A percentile compares a stretch with the other conserved stretches of the same genome.
phyloP scores from a whole-genome alignment of 2,113 vertebrate genomes.

The Oreochromis aureus region DNA sequence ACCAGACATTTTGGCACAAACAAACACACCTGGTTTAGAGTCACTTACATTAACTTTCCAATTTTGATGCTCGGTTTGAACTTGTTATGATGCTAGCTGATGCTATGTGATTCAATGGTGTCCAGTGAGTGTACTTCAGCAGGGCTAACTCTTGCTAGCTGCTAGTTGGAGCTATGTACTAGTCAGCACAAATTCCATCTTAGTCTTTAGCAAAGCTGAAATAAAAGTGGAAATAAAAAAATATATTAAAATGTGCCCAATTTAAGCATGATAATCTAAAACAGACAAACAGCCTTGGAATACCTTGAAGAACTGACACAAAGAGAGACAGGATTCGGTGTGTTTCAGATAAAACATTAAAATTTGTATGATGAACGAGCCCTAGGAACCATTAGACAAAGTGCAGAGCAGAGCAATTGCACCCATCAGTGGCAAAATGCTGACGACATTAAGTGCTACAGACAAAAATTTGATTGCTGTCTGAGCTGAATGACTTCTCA shows the following conservation, averaged over 20 bases:
- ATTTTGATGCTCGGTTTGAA: neutral
- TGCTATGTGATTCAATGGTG: neutral
- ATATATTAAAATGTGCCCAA: neutral
- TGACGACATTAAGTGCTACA: neutral
- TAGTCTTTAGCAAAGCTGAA: neutral
- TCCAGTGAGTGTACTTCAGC: neutral
- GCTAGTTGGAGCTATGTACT: neutral
- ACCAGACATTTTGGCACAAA: too few relatives aligned
- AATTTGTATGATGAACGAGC: neutral
- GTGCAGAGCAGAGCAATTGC: neutral
- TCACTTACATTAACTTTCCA: neutral
- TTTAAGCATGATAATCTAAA: neutral
- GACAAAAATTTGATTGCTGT: neutral
- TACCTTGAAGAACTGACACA: neutral
- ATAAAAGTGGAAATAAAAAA: neutral
- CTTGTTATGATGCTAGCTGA: neutral
- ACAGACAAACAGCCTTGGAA: neutral
- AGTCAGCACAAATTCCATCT: neutral
- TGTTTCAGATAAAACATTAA: neutral
- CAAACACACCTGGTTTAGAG: neutral
- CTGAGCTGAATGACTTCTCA: constrained; percentile 7
- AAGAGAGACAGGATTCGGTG: neutral
- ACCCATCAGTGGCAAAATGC: constrained; percentile 11
- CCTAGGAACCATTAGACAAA: neutral
- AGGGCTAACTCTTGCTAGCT: neutral